Evolutionary conservation across 2,797 vertebrate species (phyloP), one percentile per base, ranked within the genome.

Genomic region (Acipenser oxyrinchus): DNA sequence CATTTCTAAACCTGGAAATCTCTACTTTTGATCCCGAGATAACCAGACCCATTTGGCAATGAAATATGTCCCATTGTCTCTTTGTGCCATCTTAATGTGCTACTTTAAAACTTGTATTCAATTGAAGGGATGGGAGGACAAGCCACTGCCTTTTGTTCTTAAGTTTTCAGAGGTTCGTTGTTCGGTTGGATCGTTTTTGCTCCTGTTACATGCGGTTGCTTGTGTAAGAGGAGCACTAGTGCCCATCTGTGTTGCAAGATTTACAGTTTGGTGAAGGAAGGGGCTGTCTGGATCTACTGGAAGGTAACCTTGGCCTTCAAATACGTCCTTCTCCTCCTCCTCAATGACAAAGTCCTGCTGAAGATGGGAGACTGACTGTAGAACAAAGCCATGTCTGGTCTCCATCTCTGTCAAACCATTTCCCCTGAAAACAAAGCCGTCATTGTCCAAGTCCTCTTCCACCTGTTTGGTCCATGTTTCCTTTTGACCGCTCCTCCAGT

Each of bases 241-340:
- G 67, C 77, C 62, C 9, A 11, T 55, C 68, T 65, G 78, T 65
- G 80, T 79, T 70, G 71, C 74, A 66, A 76, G 52, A 1, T 74
- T 81, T 73, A 80, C 70, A 23, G 77, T 75, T 71, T 76, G 85
- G 13, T 7, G 76, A 65, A 65, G 0, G 0, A 74, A 71, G 70
- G 76, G 76, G 80, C 70, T 85, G 70, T 74, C 68, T 0, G 79
- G 73, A 64, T 52, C 75, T 67, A 71, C 60, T 7, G 89, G 91
- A 79, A 95, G 90, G 77, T 88, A 92, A 48, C 87, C 84, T 74
- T 93, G 93, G 68, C 89, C 91, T 79, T 91, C 84, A 79, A 93
- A 95, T 78, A 92, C 85, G 65, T 93, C 88, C 1, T 86, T 82
- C 12, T 78, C 69, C 1, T 86, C 82, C 12, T 78, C 69, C 0